Conservation (phyloP, 1,140 invertebrate genomes). For the Pantala flavescens region DNA sequence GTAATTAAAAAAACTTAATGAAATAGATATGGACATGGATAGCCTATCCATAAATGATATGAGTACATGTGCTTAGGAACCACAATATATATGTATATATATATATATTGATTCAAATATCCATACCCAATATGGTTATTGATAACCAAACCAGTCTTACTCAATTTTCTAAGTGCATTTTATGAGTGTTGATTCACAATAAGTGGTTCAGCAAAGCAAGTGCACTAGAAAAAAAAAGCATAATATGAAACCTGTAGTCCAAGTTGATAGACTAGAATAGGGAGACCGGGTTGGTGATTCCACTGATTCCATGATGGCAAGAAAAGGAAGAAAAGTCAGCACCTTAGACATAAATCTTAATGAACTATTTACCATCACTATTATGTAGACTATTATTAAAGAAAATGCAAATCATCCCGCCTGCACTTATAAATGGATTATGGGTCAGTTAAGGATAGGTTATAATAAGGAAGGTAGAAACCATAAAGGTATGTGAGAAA, state of each 20-base stretch:
- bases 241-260: conserved; percentile 29
- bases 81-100: too few species aligned
- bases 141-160: too few species aligned
- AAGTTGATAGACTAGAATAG: conserved; percentile 30
- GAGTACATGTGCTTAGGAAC: too few species aligned
- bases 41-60: too few species aligned
- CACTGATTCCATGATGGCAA: conserved; percentile 22
- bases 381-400: background rate
- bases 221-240: conserved; percentile 20
- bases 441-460: too few species aligned
- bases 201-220: conserved; percentile 19
- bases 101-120: too few species aligned
- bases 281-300: conserved; percentile 27
- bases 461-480: too few species aligned
- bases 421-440: conserved; percentile 14
- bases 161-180: background rate
- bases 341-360: conserved; percentile 15
- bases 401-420: conserved; percentile 21
- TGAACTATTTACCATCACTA: background rate
- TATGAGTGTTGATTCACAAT: background rate
- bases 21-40: too few species aligned
- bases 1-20: too few species aligned
- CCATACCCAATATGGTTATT: too few species aligned
- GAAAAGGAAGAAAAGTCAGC: conserved; percentile 19
- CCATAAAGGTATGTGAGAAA: too few species aligned